Evolutionary conservation across 2,797 vertebrate species (phyloP).

Genomic region (Crypturellus tataupa): DNA sequence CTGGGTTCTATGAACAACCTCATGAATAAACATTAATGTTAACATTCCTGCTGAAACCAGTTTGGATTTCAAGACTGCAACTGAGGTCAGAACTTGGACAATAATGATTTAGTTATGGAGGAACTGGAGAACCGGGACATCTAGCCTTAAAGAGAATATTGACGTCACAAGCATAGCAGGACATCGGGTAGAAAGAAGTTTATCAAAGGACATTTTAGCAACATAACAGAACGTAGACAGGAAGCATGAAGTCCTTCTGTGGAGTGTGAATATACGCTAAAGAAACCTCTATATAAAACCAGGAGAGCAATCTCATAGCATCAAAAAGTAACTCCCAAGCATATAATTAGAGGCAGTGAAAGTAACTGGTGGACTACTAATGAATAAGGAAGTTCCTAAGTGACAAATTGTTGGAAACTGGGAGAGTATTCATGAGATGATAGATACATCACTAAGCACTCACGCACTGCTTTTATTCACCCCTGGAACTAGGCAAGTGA

Average conservation of each 20-base stretch:
- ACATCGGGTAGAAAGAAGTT: background rate
- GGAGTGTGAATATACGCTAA: background rate
- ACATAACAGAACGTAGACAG: background rate
- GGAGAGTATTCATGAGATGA: background rate
- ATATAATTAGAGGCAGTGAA: background rate
- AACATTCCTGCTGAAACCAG: background rate
- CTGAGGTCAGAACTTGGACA: background rate
- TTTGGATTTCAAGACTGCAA: background rate
- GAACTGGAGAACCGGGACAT: no score
- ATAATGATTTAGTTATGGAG: background rate
- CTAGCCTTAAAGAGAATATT: background rate
- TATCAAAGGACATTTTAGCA: background rate
- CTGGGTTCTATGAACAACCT: background rate
- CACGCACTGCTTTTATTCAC: background rate
- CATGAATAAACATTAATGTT: background rate
- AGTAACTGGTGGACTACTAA: background rate
- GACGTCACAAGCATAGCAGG: background rate
- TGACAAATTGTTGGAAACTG: background rate
- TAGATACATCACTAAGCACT: background rate
- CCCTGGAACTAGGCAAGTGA: background rate
- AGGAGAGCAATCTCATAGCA: background rate
- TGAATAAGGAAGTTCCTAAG: background rate
- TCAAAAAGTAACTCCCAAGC: fast-evolving
- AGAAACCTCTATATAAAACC: background rate
- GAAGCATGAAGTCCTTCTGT: background rate